phyloP scores from a whole-genome alignment of 1,140 invertebrate genomes.

The Steinernema feltiae region DNA sequence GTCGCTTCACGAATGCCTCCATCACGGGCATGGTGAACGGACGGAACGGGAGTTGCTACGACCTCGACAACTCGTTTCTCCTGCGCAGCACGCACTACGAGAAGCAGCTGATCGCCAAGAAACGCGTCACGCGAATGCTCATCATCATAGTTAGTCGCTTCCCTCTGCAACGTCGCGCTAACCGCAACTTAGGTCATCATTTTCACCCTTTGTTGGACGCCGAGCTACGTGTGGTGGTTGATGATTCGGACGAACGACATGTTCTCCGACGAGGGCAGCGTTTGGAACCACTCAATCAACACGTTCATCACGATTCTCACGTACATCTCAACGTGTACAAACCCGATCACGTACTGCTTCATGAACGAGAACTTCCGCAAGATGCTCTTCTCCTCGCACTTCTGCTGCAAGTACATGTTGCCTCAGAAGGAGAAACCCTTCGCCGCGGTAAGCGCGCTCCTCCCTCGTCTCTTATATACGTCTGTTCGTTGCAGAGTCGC shows the following conservation, averaged over 20 bases:
- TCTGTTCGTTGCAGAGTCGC: not conserved
- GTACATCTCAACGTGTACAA: slow-evolving; percentile 79
- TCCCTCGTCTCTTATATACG: not conserved
- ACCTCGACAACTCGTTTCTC: not conserved
- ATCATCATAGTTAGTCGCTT: slow-evolving; percentile 83
- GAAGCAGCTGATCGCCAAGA: slow-evolving; percentile 46
- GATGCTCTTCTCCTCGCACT: slow-evolving; percentile 38
- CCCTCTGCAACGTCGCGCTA: too few relatives aligned
- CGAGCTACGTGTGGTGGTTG: slow-evolving; percentile 67
- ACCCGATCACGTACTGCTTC: slow-evolving; percentile 88
- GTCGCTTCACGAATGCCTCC: not conserved
- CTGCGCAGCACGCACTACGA: slow-evolving; percentile 20
- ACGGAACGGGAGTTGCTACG: not conserved
- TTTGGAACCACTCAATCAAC: slow-evolving; percentile 60
- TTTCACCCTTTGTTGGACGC: slow-evolving; percentile 88
- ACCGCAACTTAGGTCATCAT: too few relatives aligned
- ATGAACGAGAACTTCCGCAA: slow-evolving; percentile 78
- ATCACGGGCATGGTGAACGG: not conserved
- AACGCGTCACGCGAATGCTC: slow-evolving; percentile 74
- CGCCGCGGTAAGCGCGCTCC: not conserved
- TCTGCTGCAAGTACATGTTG: slow-evolving; percentile 10
- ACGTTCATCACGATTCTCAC: slow-evolving; percentile 74
- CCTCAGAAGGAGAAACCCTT: not conserved
- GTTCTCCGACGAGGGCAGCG: slow-evolving; percentile 63
- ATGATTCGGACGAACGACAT: slow-evolving; percentile 69